Percentiles rank a stretch among this genome's conserved stretches.
These are phyloP conservation scores for Hippocampus zosterae DNA, from an alignment of 2,113 vertebrate species.

Conservation along the genomic window DNA sequence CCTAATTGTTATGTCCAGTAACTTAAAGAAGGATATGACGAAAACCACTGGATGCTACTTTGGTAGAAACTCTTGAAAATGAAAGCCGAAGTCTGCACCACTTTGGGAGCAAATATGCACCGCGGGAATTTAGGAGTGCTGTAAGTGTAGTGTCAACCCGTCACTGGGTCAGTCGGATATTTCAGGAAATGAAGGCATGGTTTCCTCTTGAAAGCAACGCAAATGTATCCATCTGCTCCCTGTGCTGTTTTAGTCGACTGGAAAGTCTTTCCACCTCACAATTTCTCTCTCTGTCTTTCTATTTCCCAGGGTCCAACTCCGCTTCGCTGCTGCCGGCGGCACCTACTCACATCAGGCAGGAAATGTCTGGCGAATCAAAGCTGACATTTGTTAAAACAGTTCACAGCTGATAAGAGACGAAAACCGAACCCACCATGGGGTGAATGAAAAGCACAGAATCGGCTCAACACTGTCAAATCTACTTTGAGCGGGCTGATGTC, in stretches of 20 bases:
- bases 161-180: conserved; percentile 10
- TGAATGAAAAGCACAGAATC: conserved; percentile 49
- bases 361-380: conserved; percentile 36
- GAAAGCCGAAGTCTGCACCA: not conserved
- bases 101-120: not conserved
- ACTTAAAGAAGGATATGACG: not conserved
- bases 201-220: conserved; percentile 26
- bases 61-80: not conserved
- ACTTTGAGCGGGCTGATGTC: conserved; percentile 11
- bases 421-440: conserved; percentile 26
- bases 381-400: conserved; percentile 31
- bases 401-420: conserved; percentile 15
- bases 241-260: not conserved
- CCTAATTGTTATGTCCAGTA: not conserved
- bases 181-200: conserved; percentile 40
- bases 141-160: not conserved
- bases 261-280: conserved; percentile 23
- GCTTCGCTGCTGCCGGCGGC: conserved; percentile 18
- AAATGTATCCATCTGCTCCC: conserved; percentile 21
- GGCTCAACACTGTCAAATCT: conserved; percentile 34
- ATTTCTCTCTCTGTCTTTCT: not conserved
- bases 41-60: not conserved
- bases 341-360: conserved; percentile 36
- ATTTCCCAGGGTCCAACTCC: conserved; percentile 21
- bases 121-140: not conserved